Evolutionary conservation across 2,888 invertebrate genomes (phyloP).

Genomic region (Drosophila villosipedis): DNA sequence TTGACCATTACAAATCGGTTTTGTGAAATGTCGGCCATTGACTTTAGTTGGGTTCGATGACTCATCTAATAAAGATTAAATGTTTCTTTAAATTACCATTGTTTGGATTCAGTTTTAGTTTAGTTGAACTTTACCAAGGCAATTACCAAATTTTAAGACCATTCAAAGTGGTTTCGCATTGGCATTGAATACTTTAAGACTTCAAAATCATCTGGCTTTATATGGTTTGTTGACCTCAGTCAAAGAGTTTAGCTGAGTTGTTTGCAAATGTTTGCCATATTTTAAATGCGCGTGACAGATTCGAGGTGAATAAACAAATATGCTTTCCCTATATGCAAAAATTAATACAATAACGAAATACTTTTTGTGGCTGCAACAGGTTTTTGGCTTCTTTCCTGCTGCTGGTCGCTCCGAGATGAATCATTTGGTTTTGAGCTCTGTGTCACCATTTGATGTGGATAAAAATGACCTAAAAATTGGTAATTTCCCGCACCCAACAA

Average conservation of each 20-base stretch:
- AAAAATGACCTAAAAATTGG: conserved; percentile 8
- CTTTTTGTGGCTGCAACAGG: conserved; percentile 25
- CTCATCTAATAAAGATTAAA: not conserved
- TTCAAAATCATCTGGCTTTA: not conserved
- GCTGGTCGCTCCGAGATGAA: conserved; percentile 25
- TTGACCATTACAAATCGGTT: conserved; percentile 4
- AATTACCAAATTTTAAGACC: conserved; percentile 8
- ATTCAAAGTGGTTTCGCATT: conserved; percentile 32
- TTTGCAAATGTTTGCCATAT: not conserved
- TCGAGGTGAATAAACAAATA: conserved; percentile 1
- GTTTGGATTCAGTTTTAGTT: conserved; percentile 15
- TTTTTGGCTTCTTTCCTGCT: conserved; percentile 24
- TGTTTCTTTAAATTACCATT: conserved; percentile 43
- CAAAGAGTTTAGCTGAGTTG: conserved; percentile 10
- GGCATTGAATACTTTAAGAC: conserved; percentile 30
- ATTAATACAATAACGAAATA: conserved; percentile 10
- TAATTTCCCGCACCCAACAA: conserved; percentile 1
- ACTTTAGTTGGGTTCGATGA: conserved; percentile 10
- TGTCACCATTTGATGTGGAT: conserved; percentile 52
- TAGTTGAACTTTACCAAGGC: conserved; percentile 46
- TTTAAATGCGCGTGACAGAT: conserved; percentile 2
- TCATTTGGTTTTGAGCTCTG: conserved; percentile 39
- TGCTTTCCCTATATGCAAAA: conserved; percentile 14
- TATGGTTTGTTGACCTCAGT: conserved; percentile 1
- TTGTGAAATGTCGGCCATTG: conserved; percentile 26